Evolutionary conservation across 1,140 invertebrate genomes (phyloP).

Genomic region (Eumeta japonica): DNA sequence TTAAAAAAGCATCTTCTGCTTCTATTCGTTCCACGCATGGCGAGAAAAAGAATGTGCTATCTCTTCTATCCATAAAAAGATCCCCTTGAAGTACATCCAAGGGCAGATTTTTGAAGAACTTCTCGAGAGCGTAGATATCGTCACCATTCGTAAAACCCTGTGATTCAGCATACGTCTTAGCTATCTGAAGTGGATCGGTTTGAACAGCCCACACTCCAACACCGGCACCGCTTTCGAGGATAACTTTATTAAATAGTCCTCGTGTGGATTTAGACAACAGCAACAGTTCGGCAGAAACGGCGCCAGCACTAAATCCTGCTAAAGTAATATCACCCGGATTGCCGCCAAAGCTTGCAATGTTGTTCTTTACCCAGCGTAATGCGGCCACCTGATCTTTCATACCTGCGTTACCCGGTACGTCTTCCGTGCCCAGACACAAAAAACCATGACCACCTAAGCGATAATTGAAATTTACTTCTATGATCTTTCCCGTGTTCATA

Average conservation of each 20-base stretch:
- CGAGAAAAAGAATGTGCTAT: background rate
- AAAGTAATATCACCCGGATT: slow-evolving; percentile 28
- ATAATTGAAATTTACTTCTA: slow-evolving; percentile 19
- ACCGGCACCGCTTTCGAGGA: slow-evolving; percentile 20
- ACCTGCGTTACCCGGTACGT: slow-evolving; percentile 27
- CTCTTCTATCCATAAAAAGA: background rate
- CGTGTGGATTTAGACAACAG: slow-evolving; percentile 20
- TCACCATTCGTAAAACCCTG: slow-evolving; percentile 17
- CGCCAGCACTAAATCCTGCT: slow-evolving; percentile 24
- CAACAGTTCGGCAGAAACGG: slow-evolving; percentile 20
- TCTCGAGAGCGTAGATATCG: slow-evolving; percentile 12
- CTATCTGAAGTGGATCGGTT: slow-evolving; percentile 22
- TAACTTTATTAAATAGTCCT: slow-evolving; percentile 8
- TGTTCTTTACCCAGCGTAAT: slow-evolving; percentile 27
- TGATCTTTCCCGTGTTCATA: background rate
- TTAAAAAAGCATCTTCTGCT: background rate
- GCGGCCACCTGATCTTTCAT: slow-evolving; percentile 30
- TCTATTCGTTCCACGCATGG: background rate
- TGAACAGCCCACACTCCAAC: slow-evolving; percentile 16
- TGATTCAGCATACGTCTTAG: slow-evolving; percentile 17
- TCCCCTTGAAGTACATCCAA: slow-evolving; percentile 14
- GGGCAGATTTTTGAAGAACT: slow-evolving; percentile 11
- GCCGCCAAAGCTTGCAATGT: no score
- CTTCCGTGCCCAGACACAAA: slow-evolving; percentile 24
- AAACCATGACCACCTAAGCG: slow-evolving; percentile 22